Base-by-base conservation (phyloP, 2,113 vertebrate species). In the Corythoichthys haematopterus region DNA sequence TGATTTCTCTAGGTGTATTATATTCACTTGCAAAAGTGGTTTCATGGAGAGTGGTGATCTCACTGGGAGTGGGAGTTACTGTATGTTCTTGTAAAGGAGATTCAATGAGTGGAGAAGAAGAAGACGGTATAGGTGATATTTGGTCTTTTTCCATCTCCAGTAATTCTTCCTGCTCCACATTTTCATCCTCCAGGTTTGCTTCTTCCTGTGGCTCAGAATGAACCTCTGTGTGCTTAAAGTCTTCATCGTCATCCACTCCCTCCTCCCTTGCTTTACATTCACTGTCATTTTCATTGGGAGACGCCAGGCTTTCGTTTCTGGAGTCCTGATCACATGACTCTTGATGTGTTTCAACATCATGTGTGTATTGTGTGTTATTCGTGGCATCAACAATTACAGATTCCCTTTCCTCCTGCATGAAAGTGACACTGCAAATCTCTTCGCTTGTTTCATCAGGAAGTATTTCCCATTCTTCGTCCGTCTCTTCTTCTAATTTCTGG, bases 211-310 rank as follows among this genome's bases (percentile, higher is more conserved):
- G 38, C 0, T 70, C 66, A 0, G 15, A 33, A 35, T 55, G 46
- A 1, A 36, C 16, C 1, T 64, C 67, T 0, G 6, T 38, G 15
- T 6, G 11, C 2, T 38, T 5, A 0, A 65, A n/a, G 46, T 79
- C 68, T 16, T 33, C 47, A 1, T 0, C n/a, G 28, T 71, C 60
- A 51, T 67, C 67, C 1, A 2, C 15, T 37, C 16, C 13, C 14
- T 71, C 69, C 28, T 75, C 61, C 10, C 45, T 67, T 16, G 58
- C 78, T 12, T 64, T 59, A n/a, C 4, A 55, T 20, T 71, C 33
- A 6, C 63, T 43, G 57, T 3, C 71, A n/a, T 20, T 67, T 35
- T 53, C 65, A 8, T 20, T 8, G 4, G 52, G 40, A 55, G 20
- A n/a, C 4, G 33, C 38, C 35, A 55, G 50, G 35, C 6, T 64